These are phyloP conservation scores for Furcifer pardalis DNA, from an alignment of 2,797 vertebrate genomes.

Conservation along the genomic window DNA sequence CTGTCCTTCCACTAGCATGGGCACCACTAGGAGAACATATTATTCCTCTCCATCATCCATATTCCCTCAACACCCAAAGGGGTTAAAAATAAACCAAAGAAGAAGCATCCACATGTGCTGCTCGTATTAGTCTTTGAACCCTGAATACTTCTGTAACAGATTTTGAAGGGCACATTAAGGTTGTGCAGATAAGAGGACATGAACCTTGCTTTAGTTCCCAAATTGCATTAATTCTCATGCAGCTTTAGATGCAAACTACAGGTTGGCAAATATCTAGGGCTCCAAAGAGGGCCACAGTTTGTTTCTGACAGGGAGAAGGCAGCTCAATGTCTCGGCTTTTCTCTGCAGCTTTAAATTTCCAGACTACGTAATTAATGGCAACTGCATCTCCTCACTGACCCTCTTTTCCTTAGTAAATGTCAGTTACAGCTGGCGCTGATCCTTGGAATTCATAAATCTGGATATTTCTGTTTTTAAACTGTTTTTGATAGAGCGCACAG, in stretches of 20 bases:
- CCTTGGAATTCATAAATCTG: slow-evolving; percentile 29
- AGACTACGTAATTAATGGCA: slow-evolving; percentile 3
- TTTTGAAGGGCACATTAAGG: not conserved
- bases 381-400: slow-evolving; percentile 13
- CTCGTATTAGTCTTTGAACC: no score
- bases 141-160: no score
- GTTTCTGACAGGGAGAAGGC: not conserved
- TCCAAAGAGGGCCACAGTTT: not conserved
- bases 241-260: not conserved
- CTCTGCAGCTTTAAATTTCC: not conserved
- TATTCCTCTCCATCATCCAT: no score
- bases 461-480: slow-evolving; percentile 33
- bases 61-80: no score
- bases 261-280: not conserved
- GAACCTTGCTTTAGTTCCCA: no score
- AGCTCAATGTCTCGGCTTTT: not conserved
- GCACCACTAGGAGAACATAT: no score
- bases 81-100: no score
- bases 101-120: no score
- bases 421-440: slow-evolving; percentile 20
- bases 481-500: slow-evolving; percentile 26
- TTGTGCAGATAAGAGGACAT: not conserved
- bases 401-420: slow-evolving; percentile 3
- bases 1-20: no score
- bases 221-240: no score